Base-by-base conservation (phyloP, 2,113 vertebrate genomes). In the Conger conger region DNA sequence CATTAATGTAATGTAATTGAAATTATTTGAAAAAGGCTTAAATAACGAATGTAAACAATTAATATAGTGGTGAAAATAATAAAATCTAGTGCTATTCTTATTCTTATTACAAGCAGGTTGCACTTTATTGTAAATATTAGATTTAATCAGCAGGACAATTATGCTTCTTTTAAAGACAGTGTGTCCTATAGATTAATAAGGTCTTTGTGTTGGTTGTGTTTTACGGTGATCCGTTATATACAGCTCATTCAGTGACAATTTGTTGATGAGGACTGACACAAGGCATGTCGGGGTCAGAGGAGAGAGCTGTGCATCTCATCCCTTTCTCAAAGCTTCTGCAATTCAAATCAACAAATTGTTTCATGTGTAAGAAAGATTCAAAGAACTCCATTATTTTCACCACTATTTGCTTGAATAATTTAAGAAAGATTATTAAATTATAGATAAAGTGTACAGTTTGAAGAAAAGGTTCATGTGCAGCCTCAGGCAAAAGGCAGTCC, bases 321-420 rank as follows among this genome's bases (percentile, higher is more conserved):
- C 84, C 63, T 81, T 85, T 63, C 68, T 95, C 95, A 95, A 94
- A 95, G 93, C 94, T 96, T 95, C 96, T 96, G 93, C 96, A 96
- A 96, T 97, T 97, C 96, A 97, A 97, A 97, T 97, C 95, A 97
- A 97, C 93, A 94, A 97, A 96, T 95, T 95, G 94, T 95, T 97
- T 97, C 96, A 97, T 96, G 94, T 96, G 95, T 95, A 96, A 92
- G 93, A 93, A 97, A 97, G 95, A 97, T 97, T 97, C 96, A 95
- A 96, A 95, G 95, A 98, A 98, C 95, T 97, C 97, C 96, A 99
- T 99, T 99, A 99, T 99, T 99, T 99, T 95, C 95, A 92, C 92
- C 94, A 96, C 97, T 99, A 97, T 99, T 99, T 98, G 97, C 96
- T 96, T 99, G 97, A 99, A 99, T 98, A 99, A 99, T 99, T 99